Evolutionary conservation across 2,888 invertebrate genomes (phyloP), one percentile per base, ranked within the genome.

Genomic region (Pterobdella sp.): DNA sequence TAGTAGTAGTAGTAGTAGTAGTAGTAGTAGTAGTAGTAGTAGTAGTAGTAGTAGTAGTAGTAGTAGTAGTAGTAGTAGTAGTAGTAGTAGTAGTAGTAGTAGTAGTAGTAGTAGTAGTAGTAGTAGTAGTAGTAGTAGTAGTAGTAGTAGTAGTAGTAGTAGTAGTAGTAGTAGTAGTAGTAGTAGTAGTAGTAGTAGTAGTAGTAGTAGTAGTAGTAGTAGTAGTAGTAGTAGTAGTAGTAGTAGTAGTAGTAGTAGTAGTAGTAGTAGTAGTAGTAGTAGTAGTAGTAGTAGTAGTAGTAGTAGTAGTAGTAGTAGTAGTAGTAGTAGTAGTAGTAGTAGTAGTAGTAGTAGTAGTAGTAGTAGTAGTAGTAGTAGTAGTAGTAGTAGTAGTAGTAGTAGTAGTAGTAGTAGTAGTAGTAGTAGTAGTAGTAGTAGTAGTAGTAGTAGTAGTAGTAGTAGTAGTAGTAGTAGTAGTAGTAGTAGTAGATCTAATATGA

Each of bases 131-230:
- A 42, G 49, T 42, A 63, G 71, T 34, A 29, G 71, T 71, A 71
- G 60, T 71, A 71, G 71, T 64, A 66, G 71, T 66, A 65, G 14
- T 67, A 69, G 69, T 69, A 26, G 31, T 36, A 10, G 35, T 26
- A 32, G 67, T 18, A 10, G 34, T 35, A 14, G 14, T 18, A 18
- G 35, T 34, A 31, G 14, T 69, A 42, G 22, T 18, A 69, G 7
- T 42, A 69, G 37, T 42, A 49, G 22, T 36, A 67, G 67, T 67
- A 71, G 71, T 64, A 71, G 35, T 71, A 71, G 64, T 68, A 71
- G 71, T 64, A 71, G 71, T 71, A 71, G 71, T 71, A 71, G 71
- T 64, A 71, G 71, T 65, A 71, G 71, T 71, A 71, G 71, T 64
- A 71, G 65, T 71, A 71, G 71, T 67, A 71, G 71, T 64, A 71